A percentile compares a stretch with the other conserved stretches of the same genome.
Evolutionary conservation across 2,113 vertebrate genomes (phyloP).

Genomic region (Isurus oxyrinchus): DNA sequence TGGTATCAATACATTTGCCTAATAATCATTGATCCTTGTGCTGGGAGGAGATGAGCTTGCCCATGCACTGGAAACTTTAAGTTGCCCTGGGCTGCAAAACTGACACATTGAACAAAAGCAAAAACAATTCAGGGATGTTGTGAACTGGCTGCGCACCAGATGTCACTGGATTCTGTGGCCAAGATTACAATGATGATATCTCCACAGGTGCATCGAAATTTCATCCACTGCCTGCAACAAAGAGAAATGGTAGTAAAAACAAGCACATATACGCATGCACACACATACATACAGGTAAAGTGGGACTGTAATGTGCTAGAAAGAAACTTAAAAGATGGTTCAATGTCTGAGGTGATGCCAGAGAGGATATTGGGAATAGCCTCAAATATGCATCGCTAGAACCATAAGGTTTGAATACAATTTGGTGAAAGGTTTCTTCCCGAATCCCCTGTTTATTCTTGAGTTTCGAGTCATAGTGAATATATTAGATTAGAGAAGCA

Average conservation of each 20-base stretch:
- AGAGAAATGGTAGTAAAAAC: not conserved
- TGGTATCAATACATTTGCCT: not conserved
- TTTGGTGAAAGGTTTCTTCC: not conserved
- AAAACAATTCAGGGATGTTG: not conserved
- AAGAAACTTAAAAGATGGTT: not conserved
- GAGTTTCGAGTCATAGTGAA: not conserved
- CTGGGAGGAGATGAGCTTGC: not conserved
- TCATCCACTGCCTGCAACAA: not conserved
- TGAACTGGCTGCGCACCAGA: not conserved
- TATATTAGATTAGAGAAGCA: not conserved
- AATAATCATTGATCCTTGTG: not conserved
- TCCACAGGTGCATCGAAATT: not conserved
- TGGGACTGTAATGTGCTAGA: not conserved
- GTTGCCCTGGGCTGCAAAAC: not conserved
- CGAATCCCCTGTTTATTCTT: not conserved
- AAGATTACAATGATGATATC: not conserved
- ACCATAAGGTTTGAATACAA: not conserved
- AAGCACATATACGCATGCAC: too few relatives aligned
- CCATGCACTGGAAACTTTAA: not conserved
- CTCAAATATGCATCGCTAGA: not conserved
- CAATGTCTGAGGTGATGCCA: not conserved
- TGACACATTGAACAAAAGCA: not conserved
- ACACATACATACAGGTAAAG: too few relatives aligned
- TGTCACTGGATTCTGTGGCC: not conserved
- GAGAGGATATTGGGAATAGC: not conserved